These are phyloP conservation scores for Drosophila pseudoobscura DNA, from an alignment of 1,140 invertebrate genomes.

Conservation along the genomic window DNA sequence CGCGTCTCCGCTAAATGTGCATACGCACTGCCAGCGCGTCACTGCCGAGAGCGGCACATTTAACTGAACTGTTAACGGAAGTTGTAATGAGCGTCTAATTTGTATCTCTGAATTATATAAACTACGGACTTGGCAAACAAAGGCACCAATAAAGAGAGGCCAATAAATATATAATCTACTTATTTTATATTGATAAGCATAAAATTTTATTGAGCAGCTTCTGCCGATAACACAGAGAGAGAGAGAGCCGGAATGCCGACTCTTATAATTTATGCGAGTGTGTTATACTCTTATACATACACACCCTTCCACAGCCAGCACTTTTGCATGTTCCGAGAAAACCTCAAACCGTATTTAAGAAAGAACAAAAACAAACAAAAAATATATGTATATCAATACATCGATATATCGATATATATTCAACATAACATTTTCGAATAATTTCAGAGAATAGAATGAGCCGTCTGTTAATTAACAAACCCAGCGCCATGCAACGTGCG, in stretches of 20 bases:
- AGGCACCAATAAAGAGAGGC: no score
- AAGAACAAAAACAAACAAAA: no score
- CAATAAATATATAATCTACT: slow-evolving; percentile 27
- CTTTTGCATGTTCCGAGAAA: no score
- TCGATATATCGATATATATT: slow-evolving; percentile 5
- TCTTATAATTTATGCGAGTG: no score
- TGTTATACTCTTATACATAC: no score
- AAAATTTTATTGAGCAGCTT: slow-evolving; percentile 10
- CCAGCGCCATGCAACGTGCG: slow-evolving; percentile 24
- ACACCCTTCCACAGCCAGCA: no score
- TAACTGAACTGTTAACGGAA: not conserved
- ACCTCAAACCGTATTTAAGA: no score
- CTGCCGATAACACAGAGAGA: no score
- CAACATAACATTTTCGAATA: not conserved
- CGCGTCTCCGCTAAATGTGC: slow-evolving; percentile 19
- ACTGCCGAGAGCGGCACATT: slow-evolving; percentile 10
- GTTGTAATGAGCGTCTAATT: not conserved
- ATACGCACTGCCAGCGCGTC: not conserved
- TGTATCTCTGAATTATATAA: no score
- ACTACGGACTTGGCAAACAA: no score
- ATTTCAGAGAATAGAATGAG: slow-evolving; percentile 33
- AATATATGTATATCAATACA: not conserved
- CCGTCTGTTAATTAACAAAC: slow-evolving; percentile 40
- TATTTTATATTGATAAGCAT: slow-evolving; percentile 19
- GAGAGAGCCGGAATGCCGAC: no score